Evolutionary conservation across 2,888 invertebrate genomes (phyloP).

Genomic region (Melipona beecheii): DNA sequence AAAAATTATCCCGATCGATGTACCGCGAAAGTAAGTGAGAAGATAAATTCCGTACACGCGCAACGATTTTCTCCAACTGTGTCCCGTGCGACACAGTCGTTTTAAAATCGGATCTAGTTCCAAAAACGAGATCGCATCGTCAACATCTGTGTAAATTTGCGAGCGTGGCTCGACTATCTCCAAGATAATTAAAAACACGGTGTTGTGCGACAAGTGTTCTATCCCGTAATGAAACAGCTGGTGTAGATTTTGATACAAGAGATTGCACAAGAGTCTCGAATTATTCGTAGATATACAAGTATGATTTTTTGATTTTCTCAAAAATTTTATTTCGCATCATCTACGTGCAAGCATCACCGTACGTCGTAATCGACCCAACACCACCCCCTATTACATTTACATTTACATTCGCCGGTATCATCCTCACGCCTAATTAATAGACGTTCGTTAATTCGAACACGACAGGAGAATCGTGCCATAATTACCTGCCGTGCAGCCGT

Average conservation of each 20-base stretch:
- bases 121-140: slow-evolving; percentile 26
- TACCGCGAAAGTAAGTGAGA: not conserved
- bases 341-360: too few relatives aligned
- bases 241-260: not conserved
- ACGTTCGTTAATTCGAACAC: slow-evolving; percentile 36
- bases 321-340: too few relatives aligned
- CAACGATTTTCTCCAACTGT: slow-evolving; percentile 33
- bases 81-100: slow-evolving; percentile 18
- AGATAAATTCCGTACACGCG: not conserved
- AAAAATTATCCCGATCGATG: too few relatives aligned
- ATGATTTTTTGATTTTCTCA: too few relatives aligned
- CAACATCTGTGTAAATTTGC: slow-evolving; percentile 67
- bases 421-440: slow-evolving; percentile 51
- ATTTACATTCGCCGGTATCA: not conserved
- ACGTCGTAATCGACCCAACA: too few relatives aligned
- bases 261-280: not conserved
- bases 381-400: too few relatives aligned
- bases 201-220: slow-evolving; percentile 1
- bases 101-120: slow-evolving; percentile 40
- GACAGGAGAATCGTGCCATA: slow-evolving; percentile 36
- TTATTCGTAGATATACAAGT: not conserved
- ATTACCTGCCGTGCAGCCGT: slow-evolving; percentile 30
- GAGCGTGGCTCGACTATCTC: slow-evolving; percentile 48
- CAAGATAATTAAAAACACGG: slow-evolving; percentile 33
- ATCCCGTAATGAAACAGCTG: not conserved